A percentile compares a stretch with the other conserved stretches of the same genome.
These are phyloP conservation scores for Drosophila kokeensis DNA, from an alignment of 2,888 invertebrate genomes.

Conservation along the genomic window DNA sequence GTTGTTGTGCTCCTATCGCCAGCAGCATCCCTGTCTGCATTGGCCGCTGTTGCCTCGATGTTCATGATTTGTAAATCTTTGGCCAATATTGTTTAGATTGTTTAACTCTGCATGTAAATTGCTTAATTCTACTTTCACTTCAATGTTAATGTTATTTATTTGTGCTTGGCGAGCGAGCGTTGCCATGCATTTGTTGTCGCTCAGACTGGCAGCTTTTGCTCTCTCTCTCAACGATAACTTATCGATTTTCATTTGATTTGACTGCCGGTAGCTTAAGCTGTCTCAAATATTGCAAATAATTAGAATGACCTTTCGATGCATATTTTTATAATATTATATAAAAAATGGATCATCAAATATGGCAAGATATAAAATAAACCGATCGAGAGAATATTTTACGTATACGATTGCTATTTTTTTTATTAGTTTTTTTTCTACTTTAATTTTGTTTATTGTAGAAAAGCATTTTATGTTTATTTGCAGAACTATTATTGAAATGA, in stretches of 20 bases:
- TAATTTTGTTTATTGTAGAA: not conserved
- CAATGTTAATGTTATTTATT: slow-evolving; percentile 58
- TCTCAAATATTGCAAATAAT: not conserved
- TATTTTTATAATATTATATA: not conserved
- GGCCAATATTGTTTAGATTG: slow-evolving; percentile 21
- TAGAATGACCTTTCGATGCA: not conserved
- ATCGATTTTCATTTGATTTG: slow-evolving; percentile 1
- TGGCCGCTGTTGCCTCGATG: slow-evolving; percentile 23
- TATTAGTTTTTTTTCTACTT: not conserved
- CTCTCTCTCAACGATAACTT: slow-evolving; percentile 6
- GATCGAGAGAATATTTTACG: not conserved
- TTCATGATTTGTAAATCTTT: slow-evolving; percentile 40
- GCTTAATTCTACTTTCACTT: slow-evolving; percentile 55
- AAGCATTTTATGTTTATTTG: not conserved
- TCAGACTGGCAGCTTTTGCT: slow-evolving; percentile 30
- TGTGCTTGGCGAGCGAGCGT: slow-evolving; percentile 40
- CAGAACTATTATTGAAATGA: not conserved
- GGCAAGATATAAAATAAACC: not conserved
- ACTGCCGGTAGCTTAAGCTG: slow-evolving; percentile 1
- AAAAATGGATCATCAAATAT: not conserved
- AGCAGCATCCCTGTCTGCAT: slow-evolving; percentile 3
- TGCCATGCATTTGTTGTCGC: slow-evolving; percentile 29
- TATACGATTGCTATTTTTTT: not conserved
- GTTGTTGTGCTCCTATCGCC: slow-evolving; percentile 17
- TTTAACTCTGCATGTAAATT: slow-evolving; percentile 43